These are phyloP conservation scores for Eutolmus rufibarbis DNA, from an alignment of 2,888 invertebrate genomes.

Conservation along the genomic window DNA sequence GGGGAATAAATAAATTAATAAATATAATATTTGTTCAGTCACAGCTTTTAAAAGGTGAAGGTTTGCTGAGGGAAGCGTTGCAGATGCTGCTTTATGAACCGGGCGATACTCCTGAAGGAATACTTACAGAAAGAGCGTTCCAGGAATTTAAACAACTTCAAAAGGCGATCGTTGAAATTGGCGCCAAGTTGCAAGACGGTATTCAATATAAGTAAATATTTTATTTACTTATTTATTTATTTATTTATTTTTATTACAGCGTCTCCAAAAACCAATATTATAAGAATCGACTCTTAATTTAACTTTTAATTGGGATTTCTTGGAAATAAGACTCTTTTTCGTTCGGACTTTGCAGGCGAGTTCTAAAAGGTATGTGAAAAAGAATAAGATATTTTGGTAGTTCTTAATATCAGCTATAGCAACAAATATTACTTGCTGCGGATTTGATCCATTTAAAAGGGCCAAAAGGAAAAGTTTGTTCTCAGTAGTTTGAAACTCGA, in stretches of 20 bases:
- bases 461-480: too few species aligned
- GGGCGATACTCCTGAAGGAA: constrained; percentile 74
- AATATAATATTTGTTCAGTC: constrained; percentile 56
- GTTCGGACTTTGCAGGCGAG: too few species aligned
- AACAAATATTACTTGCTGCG: too few species aligned
- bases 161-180: neutral
- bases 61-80: constrained; percentile 68
- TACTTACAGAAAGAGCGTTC: constrained; percentile 72
- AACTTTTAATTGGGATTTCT: too few species aligned
- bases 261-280: neutral
- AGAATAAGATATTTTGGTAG: too few species aligned
- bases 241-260: neutral
- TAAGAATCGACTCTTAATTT: too few species aligned
- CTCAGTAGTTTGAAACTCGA: too few species aligned
- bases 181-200: neutral
- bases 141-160: constrained; percentile 66
- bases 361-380: too few species aligned
- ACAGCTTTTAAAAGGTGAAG: constrained; percentile 68
- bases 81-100: constrained; percentile 77
- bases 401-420: too few species aligned
- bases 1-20: neutral
- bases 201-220: neutral
- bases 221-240: neutral
- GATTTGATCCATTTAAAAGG: too few species aligned
- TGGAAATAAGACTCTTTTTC: too few species aligned